Evolutionary conservation across 2,113 vertebrate species (phyloP), one percentile per base, ranked within the genome.

Genomic region (Zosterops borbonicus): DNA sequence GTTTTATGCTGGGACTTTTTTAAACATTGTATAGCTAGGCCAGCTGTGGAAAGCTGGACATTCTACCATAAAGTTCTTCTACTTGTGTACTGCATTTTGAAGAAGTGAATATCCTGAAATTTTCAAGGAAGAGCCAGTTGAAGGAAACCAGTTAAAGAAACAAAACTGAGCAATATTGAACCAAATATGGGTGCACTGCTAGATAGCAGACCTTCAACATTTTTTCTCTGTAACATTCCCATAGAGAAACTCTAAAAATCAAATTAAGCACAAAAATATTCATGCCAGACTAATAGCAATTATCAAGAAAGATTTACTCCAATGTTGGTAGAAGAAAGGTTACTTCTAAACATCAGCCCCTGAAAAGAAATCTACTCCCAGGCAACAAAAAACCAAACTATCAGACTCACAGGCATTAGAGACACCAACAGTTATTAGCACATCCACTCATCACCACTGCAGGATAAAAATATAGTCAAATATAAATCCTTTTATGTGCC

Each of bases 171-270:
- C 16, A 71, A 49, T 1, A 3, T 5, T 83, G 53, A 68, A 79
- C 42, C 10, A 82, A 63, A 52, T 44, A 44, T 15, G 9, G 19
- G 9, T 23, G 11, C n/a, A 52, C 2, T 0, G 0, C 42, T 77
- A 74, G 11, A 20, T 75, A 62, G 9, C 28, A 65, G 23, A 83
- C 50, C 35, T 83, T 59, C 85, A 25, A 44, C 9, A 15, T n/a
- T 17, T 71, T 82, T 82, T 79, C 4, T 52, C 6, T 55, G 4
- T 55, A 64, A 53, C 20, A 62, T 88, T 76, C 4, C 20, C 33
- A 74, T 4, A 74, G 62, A 76, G 31, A 74, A 86, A 24, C 28
- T 75, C 33, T 58, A 56, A 79, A 90, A 64, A 39, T 41, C 12
- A 49, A 64, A 44, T 7, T 33, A 69, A 87, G 23, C 23, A 21